Conservation (phyloP, 2,113 vertebrate genomes). For the Lichenostomus cassidix region DNA sequence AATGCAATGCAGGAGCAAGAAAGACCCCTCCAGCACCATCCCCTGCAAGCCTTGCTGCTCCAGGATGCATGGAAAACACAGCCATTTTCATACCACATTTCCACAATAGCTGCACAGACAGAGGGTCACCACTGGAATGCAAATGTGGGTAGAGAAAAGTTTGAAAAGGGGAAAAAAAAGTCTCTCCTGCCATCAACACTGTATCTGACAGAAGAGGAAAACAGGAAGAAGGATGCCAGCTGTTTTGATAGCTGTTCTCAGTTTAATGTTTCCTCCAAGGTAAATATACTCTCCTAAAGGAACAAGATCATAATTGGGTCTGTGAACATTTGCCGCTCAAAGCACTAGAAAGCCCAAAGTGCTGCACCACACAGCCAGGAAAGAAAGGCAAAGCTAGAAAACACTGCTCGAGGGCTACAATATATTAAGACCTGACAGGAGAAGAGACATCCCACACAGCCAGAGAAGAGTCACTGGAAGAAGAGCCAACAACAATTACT, state of each 20-base stretch:
- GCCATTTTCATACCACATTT: background rate
- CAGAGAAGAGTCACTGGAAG: constrained; percentile 14
- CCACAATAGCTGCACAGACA: fast-evolving
- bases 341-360: background rate
- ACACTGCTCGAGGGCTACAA: background rate
- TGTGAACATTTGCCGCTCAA: constrained; percentile 37
- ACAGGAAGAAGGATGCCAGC: constrained; percentile 58
- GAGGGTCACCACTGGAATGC: constrained; percentile 12
- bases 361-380: background rate
- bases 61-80: background rate
- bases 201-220: constrained; percentile 32
- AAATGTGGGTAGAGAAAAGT: background rate
- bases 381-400: constrained; percentile 7
- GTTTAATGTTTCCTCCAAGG: constrained; percentile 43
- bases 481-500: constrained; percentile 61
- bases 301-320: constrained; percentile 14
- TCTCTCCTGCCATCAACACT: background rate
- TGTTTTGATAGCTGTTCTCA: constrained; percentile 64
- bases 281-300: constrained; percentile 45
- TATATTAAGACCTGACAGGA: constrained; percentile 16
- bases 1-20: background rate
- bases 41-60: background rate
- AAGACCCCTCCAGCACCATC: background rate
- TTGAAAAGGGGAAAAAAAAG: background rate
- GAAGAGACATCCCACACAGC: background rate